Percentiles rank a stretch among this genome's conserved stretches.
Conservation (phyloP, 2,888 invertebrate genomes). For the Melinaea marsaeus region DNA sequence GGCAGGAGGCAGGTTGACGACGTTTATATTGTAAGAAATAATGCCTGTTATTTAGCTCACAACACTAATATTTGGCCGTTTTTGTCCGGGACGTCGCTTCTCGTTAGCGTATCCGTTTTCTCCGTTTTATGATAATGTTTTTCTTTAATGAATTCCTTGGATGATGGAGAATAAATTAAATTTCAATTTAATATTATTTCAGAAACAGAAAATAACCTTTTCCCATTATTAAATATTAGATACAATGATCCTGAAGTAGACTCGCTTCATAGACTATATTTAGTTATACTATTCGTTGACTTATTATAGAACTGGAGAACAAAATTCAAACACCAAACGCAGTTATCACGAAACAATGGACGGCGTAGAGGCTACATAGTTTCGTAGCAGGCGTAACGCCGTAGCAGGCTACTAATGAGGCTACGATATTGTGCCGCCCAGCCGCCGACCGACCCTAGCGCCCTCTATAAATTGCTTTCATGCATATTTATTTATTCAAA, state of each 20-base stretch:
- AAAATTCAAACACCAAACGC: conserved; percentile 8
- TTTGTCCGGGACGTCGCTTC: conserved; percentile 52
- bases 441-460: conserved; percentile 47
- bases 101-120: conserved; percentile 44
- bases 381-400: conserved; percentile 47
- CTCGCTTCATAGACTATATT: too few species aligned
- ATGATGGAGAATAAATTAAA: neutral
- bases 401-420: conserved; percentile 67
- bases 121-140: conserved; percentile 26
- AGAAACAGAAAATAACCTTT: too few species aligned
- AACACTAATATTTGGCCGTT: conserved; percentile 59
- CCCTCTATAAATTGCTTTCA: conserved; percentile 77
- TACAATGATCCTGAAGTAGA: too few species aligned
- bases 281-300: too few species aligned
- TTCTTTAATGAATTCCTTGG: conserved; percentile 26
- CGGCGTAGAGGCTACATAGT: conserved; percentile 48
- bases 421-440: conserved; percentile 64
- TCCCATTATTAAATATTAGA: too few species aligned
- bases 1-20: conserved; percentile 50
- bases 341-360: conserved; percentile 41
- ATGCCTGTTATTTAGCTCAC: conserved; percentile 62
- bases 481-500: conserved; percentile 79
- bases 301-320: neutral
- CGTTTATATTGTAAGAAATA: conserved; percentile 66
- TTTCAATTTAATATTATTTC: neutral